Evolutionary conservation across 1,140 invertebrate genomes (phyloP).

Genomic region (Latrodectus geometricus): DNA sequence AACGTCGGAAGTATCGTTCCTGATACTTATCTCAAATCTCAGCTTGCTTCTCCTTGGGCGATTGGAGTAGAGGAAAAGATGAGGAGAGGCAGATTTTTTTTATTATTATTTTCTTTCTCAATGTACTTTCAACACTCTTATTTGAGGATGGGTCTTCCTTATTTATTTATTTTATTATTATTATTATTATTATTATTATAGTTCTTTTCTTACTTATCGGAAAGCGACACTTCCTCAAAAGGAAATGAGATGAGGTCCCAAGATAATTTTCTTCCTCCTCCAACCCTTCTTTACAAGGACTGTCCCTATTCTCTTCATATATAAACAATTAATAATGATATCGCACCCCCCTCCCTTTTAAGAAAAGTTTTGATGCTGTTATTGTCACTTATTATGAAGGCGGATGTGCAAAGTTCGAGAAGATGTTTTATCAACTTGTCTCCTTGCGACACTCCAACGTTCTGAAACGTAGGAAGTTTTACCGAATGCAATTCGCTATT

Average conservation of each 20-base stretch:
- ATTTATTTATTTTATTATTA: conserved; percentile 22
- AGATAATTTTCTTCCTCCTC: conserved; percentile 34
- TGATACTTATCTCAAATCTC: conserved; percentile 54
- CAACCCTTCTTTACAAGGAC: not conserved
- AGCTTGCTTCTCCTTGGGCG: conserved; percentile 25
- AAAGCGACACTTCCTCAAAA: conserved; percentile 37
- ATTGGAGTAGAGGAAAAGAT: not conserved
- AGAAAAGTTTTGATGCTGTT: conserved; percentile 22
- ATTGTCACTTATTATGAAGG: too few relatives aligned
- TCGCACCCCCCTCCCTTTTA: conserved; percentile 14
- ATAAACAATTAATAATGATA: conserved; percentile 58
- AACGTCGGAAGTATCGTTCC: conserved; percentile 28
- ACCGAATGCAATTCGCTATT: too few relatives aligned
- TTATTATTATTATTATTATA: too few relatives aligned
- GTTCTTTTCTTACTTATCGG: conserved; percentile 19
- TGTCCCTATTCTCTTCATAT: not conserved
- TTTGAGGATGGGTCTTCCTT: conserved; percentile 12
- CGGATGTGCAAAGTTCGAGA: too few relatives aligned
- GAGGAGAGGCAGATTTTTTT: not conserved
- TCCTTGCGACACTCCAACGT: too few relatives aligned
- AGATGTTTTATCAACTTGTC: too few relatives aligned
- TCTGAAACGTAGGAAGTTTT: too few relatives aligned
- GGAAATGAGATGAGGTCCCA: conserved; percentile 39
- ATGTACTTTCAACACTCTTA: not conserved
- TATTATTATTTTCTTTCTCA: conserved; percentile 13